Evolutionary conservation across 2,888 invertebrate species (phyloP).

Genomic region (Tenthredo livida): DNA sequence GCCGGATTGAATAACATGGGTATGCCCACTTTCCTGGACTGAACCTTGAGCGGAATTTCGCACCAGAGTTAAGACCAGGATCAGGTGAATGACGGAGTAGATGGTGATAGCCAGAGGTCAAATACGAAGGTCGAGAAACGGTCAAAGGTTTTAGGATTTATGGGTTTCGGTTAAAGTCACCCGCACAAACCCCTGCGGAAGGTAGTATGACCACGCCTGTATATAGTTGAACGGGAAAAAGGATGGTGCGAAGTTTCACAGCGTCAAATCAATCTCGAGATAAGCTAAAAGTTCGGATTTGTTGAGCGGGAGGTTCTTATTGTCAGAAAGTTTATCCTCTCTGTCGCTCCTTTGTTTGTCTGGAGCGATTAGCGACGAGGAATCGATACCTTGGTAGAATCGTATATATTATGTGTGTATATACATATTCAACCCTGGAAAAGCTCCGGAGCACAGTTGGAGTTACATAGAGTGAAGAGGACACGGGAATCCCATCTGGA

Average conservation of each 20-base stretch:
- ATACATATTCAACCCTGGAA: not conserved
- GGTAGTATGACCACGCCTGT: not conserved
- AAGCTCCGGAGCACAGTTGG: conserved; percentile 40
- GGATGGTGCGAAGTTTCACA: not conserved
- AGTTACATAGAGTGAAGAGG: conserved; percentile 64
- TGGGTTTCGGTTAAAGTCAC: not conserved
- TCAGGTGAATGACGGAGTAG: not conserved
- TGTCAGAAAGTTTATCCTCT: conserved; percentile 21
- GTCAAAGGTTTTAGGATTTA: conserved; percentile 16
- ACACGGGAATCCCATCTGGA: conserved; percentile 68
- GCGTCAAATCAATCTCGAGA: conserved; percentile 24
- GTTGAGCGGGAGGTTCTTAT: not conserved
- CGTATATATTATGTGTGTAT: not conserved
- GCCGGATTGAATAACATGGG: not conserved
- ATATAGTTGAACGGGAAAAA: not conserved
- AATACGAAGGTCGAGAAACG: not conserved
- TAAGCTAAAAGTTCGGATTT: conserved; percentile 24
- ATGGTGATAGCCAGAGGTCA: not conserved
- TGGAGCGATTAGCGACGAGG: conserved; percentile 36
- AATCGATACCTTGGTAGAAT: conserved; percentile 21
- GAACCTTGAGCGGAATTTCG: not conserved
- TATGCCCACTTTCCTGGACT: not conserved
- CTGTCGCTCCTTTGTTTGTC: conserved; percentile 20
- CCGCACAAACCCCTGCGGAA: not conserved
- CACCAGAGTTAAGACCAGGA: not conserved